Conservation (phyloP, 2,888 invertebrate genomes). For the Chrysopilus asiliformis region DNA sequence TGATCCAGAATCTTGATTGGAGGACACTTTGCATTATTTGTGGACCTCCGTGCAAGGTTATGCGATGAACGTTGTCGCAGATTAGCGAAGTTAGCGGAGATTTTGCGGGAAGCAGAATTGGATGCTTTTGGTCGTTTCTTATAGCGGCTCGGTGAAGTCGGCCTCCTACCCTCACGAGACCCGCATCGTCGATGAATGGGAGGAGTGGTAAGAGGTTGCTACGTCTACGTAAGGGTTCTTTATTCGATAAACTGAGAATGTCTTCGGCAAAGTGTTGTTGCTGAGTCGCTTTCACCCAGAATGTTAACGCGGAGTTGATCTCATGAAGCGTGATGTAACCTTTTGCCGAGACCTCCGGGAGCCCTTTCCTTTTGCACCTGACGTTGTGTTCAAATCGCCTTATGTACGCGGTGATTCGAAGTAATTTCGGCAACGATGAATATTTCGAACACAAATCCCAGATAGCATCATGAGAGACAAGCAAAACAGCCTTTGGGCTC, state of each 20-base stretch:
- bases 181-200: not conserved
- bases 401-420: not conserved
- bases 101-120: too few species aligned
- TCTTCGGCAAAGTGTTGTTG: not conserved
- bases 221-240: not conserved
- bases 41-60: not conserved
- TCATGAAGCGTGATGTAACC: not conserved
- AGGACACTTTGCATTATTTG: not conserved
- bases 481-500: too few species aligned
- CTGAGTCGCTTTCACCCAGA: not conserved
- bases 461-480: too few species aligned
- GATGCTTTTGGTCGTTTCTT: too few species aligned
- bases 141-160: too few species aligned
- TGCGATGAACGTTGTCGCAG: not conserved
- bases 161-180: too few species aligned
- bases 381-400: too few species aligned
- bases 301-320: not conserved
- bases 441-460: not conserved
- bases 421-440: not conserved
- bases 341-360: not conserved
- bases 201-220: not conserved
- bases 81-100: too few species aligned
- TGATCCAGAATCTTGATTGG: not conserved
- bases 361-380: too few species aligned
- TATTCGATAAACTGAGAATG: not conserved